These are phyloP conservation scores for Ctenomys sociabilis DNA, from an alignment of 2,113 vertebrate genomes.

Conservation along the genomic window DNA sequence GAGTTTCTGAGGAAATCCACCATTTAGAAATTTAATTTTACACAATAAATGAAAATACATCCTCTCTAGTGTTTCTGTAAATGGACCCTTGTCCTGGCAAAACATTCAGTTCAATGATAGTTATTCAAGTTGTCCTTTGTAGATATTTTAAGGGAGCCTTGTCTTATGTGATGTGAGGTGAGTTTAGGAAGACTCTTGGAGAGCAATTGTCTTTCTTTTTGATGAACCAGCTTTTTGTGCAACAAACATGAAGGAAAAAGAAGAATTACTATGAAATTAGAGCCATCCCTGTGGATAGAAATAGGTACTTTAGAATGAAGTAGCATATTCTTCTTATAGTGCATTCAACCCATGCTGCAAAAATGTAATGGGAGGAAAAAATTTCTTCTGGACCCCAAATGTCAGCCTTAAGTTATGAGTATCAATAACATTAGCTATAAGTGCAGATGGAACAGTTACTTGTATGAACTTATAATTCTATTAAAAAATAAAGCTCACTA, in stretches of 20 bases:
- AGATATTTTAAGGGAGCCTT: background rate
- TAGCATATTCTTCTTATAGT: background rate
- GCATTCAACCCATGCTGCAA: background rate
- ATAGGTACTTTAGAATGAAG: conserved; percentile 47
- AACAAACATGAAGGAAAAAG: conserved; percentile 11
- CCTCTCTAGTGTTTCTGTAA: background rate
- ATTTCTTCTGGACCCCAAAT: conserved; percentile 22
- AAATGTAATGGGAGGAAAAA: conserved; percentile 46
- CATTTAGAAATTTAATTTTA: conserved; percentile 47
- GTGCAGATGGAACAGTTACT: conserved; percentile 49
- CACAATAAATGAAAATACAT: background rate
- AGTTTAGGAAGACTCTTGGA: background rate
- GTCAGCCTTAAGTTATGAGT: conserved; percentile 62
- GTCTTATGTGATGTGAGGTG: background rate
- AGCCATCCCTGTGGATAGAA: conserved; percentile 48
- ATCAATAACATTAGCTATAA: conserved; percentile 63
- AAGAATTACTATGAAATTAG: conserved; percentile 50
- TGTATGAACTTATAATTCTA: conserved; percentile 62
- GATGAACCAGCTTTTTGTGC: conserved; percentile 46
- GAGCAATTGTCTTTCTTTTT: conserved; percentile 47
- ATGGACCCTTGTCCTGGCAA: background rate
- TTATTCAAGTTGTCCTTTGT: background rate
- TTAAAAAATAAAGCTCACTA: conserved; percentile 62
- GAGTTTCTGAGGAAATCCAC: background rate
- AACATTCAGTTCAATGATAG: rapidly evolving